Evolutionary conservation across 2,113 vertebrate genomes (phyloP), one percentile per base, ranked within the genome.

Genomic region (Agapornis roseicollis): DNA sequence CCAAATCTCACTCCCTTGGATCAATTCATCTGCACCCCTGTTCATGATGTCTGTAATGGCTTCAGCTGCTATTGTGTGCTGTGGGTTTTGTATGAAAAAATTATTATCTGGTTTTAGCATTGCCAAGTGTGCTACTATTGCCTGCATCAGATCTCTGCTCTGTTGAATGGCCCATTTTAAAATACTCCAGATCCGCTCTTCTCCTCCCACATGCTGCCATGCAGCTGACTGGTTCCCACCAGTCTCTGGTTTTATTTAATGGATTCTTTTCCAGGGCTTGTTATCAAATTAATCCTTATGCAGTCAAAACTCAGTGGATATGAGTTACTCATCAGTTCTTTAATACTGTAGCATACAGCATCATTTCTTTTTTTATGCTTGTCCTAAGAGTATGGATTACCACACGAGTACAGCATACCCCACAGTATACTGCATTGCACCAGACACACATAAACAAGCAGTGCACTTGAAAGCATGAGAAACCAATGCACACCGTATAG

Each of bases 1-100:
- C 79, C 55, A 84, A 55, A 83, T 90, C 80, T 83, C 90, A 94
- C 39, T 82, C 37, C 71, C 78, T 89, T 94, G 88, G 88, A 96
- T 96, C 88, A 94, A 56, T 86, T 88, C 68, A 60, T 91, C 76
- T 64, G 39, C 65, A 83, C 73, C 33, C 49, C 53, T 78, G 27
- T 23, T 88, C 13, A 17, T 91, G 95, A 96, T 11, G 2, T 90
- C 84, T 74, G 74, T 83, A 93, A 95, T 41, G 65, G 50, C 66
- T 85, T 90, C 76, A 85, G 74, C 71, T 93, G 68, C 19, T 56
- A 65, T 35, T 74, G 71, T 49, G 16, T 35, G 18, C 83, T 47
- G 9, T 53, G 25, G 1, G 23, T 94, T 93, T 77, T 85, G 17
- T 64, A 77, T 47, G 73, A 85, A 42, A 80, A 88, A 71, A 73